Percentiles rank a stretch among this genome's conserved stretches.
Conservation (phyloP, 2,797 vertebrate genomes). For the Carapus acus region DNA sequence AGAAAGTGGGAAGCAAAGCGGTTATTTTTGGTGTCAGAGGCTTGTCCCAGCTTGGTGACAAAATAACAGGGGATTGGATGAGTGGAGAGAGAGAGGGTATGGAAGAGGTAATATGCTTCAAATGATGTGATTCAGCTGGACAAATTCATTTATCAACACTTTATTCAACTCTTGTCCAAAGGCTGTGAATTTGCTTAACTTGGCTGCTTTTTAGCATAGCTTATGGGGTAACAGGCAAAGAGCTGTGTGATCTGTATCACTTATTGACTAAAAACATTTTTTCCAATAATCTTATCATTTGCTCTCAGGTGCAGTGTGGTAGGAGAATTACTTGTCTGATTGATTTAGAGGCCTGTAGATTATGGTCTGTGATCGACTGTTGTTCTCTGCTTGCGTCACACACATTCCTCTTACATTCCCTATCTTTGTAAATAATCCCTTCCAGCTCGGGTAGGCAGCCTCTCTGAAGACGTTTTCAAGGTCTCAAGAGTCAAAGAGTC, state of each 20-base stretch:
- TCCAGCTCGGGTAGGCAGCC: background rate
- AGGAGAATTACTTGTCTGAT: conserved; percentile 15
- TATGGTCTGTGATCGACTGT: conserved; percentile 32
- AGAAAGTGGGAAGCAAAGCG: conserved; percentile 38
- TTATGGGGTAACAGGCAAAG: too few species aligned
- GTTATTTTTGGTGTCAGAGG: conserved; percentile 47
- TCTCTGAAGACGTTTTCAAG: conserved; percentile 1
- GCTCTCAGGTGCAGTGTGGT: conserved; percentile 7
- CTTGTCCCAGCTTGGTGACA: conserved; percentile 43
- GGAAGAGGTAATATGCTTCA: conserved; percentile 24
- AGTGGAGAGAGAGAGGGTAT: too few species aligned
- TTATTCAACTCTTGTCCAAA: too few species aligned
- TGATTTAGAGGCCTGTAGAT: conserved; percentile 26
- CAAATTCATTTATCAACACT: conserved; percentile 13
- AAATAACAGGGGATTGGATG: conserved; percentile 24
- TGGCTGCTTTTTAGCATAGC: too few species aligned
- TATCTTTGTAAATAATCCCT: conserved; percentile 1
- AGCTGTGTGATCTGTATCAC: too few species aligned
- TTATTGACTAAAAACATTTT: conserved; percentile 15
- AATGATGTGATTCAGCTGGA: conserved; percentile 14
- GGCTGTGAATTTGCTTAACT: too few species aligned
- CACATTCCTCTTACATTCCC: conserved; percentile 7
- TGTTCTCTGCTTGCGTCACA: conserved; percentile 16
- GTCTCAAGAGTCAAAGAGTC: conserved; percentile 5
- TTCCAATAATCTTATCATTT: conserved; percentile 26